These are phyloP conservation scores for Ceratitis capitata DNA, from an alignment of 1,140 invertebrate genomes.

Conservation along the genomic window DNA sequence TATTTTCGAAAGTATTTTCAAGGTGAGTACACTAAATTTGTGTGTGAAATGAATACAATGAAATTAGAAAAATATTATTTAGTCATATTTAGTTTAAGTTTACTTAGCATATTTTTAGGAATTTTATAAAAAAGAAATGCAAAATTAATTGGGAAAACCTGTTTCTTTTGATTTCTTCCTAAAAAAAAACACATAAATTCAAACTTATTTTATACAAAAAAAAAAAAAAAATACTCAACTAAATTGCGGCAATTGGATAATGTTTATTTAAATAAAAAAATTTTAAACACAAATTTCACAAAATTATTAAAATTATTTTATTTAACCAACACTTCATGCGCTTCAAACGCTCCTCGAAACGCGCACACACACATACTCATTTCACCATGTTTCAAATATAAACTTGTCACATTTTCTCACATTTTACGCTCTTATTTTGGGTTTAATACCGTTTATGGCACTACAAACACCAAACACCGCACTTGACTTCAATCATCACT, in stretches of 20 bases:
- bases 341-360: neutral
- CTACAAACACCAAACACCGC: neutral
- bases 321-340: neutral
- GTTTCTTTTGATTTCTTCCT: slow-evolving; percentile 32
- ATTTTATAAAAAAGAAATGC: neutral
- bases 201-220: neutral
- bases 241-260: slow-evolving; percentile 21
- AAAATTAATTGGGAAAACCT: slow-evolving; percentile 9
- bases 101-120: neutral
- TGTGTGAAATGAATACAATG: neutral
- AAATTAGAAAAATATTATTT: neutral
- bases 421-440: neutral
- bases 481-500: neutral
- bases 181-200: neutral
- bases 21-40: slow-evolving; percentile 70
- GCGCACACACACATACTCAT: neutral
- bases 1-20: slow-evolving; percentile 90
- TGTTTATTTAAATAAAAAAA: neutral
- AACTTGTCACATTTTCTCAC: neutral
- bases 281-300: neutral
- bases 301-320: neutral
- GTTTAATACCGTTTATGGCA: neutral
- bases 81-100: neutral
- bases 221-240: neutral
- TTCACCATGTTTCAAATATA: neutral